Percentiles rank a stretch among this genome's conserved stretches.
Evolutionary conservation across 2,113 vertebrate genomes (phyloP).

Genomic region (Microtus ochrogaster): DNA sequence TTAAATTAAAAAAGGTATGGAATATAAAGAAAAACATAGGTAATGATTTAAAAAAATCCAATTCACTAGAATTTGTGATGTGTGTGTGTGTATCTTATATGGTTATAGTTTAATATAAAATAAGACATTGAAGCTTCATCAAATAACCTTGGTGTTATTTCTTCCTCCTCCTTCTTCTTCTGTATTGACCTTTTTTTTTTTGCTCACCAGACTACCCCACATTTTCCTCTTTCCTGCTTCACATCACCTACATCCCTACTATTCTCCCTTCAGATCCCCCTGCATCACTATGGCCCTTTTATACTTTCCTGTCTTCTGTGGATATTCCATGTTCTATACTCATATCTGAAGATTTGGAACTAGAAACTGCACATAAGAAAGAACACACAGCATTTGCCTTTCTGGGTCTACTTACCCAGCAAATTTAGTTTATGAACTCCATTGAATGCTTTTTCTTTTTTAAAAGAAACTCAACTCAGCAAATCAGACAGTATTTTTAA

Average conservation of each 20-base stretch:
- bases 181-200: not conserved
- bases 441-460: not conserved
- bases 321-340: not conserved
- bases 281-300: not conserved
- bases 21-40: no score
- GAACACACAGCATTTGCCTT: not conserved
- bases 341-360: not conserved
- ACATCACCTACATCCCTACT: not conserved
- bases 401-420: not conserved
- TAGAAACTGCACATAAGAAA: not conserved
- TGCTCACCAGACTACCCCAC: not conserved
- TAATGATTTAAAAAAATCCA: no score
- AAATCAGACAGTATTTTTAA: not conserved
- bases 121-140: not conserved
- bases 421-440: not conserved
- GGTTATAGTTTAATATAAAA: not conserved
- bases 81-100: not conserved
- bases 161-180: not conserved
- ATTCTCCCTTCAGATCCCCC: not conserved
- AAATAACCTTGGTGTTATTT: not conserved
- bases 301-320: not conserved
- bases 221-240: not conserved
- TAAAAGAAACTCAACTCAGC: not conserved
- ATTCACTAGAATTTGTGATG: no score
- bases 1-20: no score